phyloP scores from a whole-genome alignment of 2,113 vertebrate species.

The Corythaixoides concolor region DNA sequence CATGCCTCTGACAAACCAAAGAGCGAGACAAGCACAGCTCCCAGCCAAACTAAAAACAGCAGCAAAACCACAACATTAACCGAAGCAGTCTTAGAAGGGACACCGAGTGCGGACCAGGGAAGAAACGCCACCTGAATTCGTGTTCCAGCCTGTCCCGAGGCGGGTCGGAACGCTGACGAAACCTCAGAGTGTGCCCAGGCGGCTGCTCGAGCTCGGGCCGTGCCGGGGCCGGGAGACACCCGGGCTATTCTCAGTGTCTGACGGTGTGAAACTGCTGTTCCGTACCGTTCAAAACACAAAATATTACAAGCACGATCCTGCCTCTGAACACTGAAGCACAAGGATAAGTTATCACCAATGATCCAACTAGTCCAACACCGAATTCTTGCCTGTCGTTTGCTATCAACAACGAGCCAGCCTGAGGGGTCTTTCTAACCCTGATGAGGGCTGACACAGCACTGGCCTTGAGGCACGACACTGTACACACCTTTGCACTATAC shows the following conservation, averaged over 20 bases:
- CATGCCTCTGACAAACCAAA: neutral
- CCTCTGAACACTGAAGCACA: fast-evolving
- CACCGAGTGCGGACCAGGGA: fast-evolving
- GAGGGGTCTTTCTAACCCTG: neutral
- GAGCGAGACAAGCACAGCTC: neutral
- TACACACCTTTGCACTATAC: fast-evolving
- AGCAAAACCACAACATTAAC: fast-evolving
- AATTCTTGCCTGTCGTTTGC: fast-evolving
- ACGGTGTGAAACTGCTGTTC: neutral
- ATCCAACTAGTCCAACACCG: fast-evolving
- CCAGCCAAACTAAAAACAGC: neutral
- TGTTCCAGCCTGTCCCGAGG: fast-evolving
- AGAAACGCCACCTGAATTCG: fast-evolving
- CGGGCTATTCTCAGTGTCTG: fast-evolving
- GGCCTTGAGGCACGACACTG: neutral
- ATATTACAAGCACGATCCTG: neutral
- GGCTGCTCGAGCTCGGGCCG: fast-evolving
- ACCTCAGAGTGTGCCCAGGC: neutral
- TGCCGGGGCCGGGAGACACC: neutral
- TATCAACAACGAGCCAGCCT: neutral
- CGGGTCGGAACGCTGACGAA: neutral
- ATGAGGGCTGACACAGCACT: fast-evolving
- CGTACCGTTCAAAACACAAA: neutral
- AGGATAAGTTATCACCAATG: fast-evolving
- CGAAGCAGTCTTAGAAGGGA: neutral